These are phyloP conservation scores for Nylanderia fulva DNA, from an alignment of 1,140 invertebrate species.

Conservation along the genomic window DNA sequence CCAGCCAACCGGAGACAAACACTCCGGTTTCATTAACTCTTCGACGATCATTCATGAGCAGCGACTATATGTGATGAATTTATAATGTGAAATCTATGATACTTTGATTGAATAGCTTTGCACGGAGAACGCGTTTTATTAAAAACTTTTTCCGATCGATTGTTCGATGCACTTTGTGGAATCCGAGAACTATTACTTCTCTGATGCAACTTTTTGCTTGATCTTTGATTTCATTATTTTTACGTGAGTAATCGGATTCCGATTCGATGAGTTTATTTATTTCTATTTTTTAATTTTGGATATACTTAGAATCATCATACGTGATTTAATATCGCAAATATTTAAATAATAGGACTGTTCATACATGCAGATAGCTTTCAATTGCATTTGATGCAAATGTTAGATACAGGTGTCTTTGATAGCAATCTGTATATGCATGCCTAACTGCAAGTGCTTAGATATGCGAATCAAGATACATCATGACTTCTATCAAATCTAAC, in stretches of 20 bases:
- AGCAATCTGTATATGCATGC: neutral
- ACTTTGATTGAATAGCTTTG: neutral
- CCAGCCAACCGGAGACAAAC: neutral
- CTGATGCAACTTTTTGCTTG: neutral
- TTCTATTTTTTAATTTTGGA: neutral
- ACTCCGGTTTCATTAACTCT: conserved; percentile 10
- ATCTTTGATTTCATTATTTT: neutral
- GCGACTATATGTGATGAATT: neutral
- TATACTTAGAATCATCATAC: neutral
- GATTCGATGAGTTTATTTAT: neutral
- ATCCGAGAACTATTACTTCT: neutral
- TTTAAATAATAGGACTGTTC: neutral
- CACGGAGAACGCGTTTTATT: too few relatives aligned
- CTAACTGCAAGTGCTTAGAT: neutral
- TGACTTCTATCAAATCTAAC: conserved; percentile 23
- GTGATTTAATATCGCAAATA: neutral
- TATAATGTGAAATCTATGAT: neutral
- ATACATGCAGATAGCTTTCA: neutral
- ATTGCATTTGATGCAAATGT: conserved; percentile 16
- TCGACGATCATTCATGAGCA: neutral
- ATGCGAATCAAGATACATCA: conserved; percentile 33
- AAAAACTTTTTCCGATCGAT: too few relatives aligned
- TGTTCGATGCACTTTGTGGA: too few relatives aligned
- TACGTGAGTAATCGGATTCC: neutral
- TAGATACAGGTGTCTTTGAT: neutral